These are phyloP conservation scores for Caradrina kadenii DNA, from an alignment of 2,888 invertebrate species.

Conservation along the genomic window DNA sequence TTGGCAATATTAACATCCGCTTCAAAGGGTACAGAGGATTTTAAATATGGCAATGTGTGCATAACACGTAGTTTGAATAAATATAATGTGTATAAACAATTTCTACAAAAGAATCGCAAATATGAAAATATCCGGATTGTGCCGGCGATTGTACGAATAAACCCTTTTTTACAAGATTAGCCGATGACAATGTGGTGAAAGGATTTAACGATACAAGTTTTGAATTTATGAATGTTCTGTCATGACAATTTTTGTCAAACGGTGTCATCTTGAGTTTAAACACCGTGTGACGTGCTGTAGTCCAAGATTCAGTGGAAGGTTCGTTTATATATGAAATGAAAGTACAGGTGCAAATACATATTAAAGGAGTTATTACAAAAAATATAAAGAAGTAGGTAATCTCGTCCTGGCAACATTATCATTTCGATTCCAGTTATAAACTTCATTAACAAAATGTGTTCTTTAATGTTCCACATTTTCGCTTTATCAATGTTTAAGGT, in stretches of 20 bases:
- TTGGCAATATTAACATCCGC: conserved; percentile 84
- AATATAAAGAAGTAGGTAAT: background rate
- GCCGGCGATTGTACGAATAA: conserved; percentile 69
- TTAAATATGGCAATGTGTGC: conserved; percentile 79
- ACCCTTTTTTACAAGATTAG: conserved; percentile 72
- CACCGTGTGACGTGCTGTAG: conserved; percentile 43
- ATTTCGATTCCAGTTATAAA: conserved; percentile 10
- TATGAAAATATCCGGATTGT: conserved; percentile 82
- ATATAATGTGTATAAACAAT: conserved; percentile 87
- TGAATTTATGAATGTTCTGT: conserved; percentile 63
- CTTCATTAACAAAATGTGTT: conserved; percentile 9
- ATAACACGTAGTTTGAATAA: conserved; percentile 80
- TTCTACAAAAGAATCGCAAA: conserved; percentile 73
- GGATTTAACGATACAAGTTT: conserved; percentile 68
- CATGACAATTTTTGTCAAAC: conserved; percentile 55
- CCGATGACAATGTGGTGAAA: conserved; percentile 65
- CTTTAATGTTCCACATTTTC: background rate
- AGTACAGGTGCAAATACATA: conserved; percentile 34
- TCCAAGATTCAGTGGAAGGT: conserved; percentile 13
- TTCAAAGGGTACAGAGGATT: conserved; percentile 76
- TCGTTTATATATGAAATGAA: conserved; percentile 18
- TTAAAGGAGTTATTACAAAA: background rate
- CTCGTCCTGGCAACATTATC: conserved; percentile 1
- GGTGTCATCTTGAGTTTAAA: conserved; percentile 54
- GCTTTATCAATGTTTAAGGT: conserved; percentile 8